Base-by-base conservation (phyloP, 2,113 vertebrate genomes). In the Spilogale gracilis region DNA sequence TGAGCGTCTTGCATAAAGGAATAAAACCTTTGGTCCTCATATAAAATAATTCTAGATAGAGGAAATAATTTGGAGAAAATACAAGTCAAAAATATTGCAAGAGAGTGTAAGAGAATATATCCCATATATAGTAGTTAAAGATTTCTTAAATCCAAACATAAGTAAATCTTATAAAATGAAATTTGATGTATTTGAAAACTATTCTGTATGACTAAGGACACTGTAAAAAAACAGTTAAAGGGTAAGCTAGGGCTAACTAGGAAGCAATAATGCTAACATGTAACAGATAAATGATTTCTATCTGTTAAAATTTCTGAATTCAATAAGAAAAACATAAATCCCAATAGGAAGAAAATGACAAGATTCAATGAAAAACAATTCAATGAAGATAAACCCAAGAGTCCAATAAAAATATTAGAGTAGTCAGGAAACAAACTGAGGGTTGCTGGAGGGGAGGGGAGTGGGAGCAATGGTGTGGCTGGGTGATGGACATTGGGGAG, bases 81-180 rank as follows among this genome's bases (percentile, higher is more conserved):
- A 73, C 65, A 65, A 52, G 45, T 67, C 58, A 23, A 89, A 96
- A 58, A 58, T 54, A 84, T 43, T 27, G 79, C 20, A 61, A 90
- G 16, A 32, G 60, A 58, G 16, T 81, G 2, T 69, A 95, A 52
- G 16, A 82, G n/a, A 78, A 21, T 6, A 48, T 18, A 6, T 21
- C 11, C 10, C 20, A 12, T 69, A 58, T 43, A 48, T 20, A 11
- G 18, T 18, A 61, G 23, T 43, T 21, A 79, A 95, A 14, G n/a
- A 27, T 84, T 89, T 92, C 9, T 61, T 56, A 56, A 80, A 63
- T 89, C 1, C 0, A 67, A 56, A 65, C 23, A 73, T 45, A 85
- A 85, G 7, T 18, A 89, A 79, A 92, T 82, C 14, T 23, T 92
- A 71, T n/a, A 69, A 94, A 87, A 58, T 65, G 69, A 79, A 56